Evolutionary conservation across 2,888 invertebrate species (phyloP), one percentile per base, ranked within the genome.

Genomic region (Myathropa florea): DNA sequence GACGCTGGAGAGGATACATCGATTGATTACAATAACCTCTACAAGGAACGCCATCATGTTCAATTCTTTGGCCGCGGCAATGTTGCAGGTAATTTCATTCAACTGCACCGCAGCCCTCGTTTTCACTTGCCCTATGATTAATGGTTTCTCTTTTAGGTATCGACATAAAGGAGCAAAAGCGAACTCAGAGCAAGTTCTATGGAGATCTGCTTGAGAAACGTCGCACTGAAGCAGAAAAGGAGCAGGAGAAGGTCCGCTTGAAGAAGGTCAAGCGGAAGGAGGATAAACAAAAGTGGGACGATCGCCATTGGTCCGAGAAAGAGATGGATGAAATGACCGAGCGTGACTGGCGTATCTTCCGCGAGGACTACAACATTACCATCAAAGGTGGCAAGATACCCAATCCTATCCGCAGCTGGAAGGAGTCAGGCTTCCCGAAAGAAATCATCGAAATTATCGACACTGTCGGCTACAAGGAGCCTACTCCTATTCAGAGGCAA

Each of bases 1-100:
- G 99, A 99, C 93, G 98, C 98, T 0, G 97, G 97, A 0, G 99
- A 99, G 93, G 99, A 99, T 91, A 99, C 99, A 0, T 98, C 98
- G 2, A 96, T 96, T 86, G 99, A 99, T 94, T 99, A 99, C 91
- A 99, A 99, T 93, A 95, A 96, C 83, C 93, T 99, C 24, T 99
- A 99, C 91, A 99, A 99, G 92, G 98, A 99, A 89, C 95, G 97
- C 65, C 99, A 99, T 93, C 97, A 98, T 93, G 97, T 98, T 4
- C 98, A 99, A 93, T 99, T 99, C 92, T 99, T 97, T 93, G 99
- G 99, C 0, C 94, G 99, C 83, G 99, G 99, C 10, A 98, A 99
- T 92, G 95, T 99, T 33, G 99, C 99, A 76, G 91, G 91, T 18
- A 14, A 33, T 12, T 18, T 12, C 10, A n/a, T 23, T 24, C 14